A percentile compares a stretch with the other conserved stretches of the same genome.
These are phyloP conservation scores for Lerema accius DNA, from an alignment of 1,140 invertebrate genomes.

Conservation along the genomic window DNA sequence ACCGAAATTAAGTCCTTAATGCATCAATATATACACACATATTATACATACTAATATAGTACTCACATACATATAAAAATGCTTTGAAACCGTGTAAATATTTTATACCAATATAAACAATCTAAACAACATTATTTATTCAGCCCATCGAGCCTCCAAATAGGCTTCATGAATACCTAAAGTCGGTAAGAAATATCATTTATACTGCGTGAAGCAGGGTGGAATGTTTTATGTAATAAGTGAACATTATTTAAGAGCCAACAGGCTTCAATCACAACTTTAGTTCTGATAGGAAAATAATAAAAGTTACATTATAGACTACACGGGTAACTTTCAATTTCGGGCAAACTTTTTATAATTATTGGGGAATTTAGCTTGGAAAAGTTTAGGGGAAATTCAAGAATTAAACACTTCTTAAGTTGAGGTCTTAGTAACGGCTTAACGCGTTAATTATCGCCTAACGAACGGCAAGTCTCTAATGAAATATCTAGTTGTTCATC, in stretches of 20 bases:
- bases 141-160: neutral
- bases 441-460: too few species aligned
- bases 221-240: conserved; percentile 6
- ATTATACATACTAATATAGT: neutral
- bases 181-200: conserved; percentile 6
- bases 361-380: too few species aligned
- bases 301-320: too few species aligned
- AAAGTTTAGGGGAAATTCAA: too few species aligned
- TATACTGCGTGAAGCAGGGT: conserved; percentile 1
- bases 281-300: neutral
- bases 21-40: neutral
- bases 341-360: too few species aligned
- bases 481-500: too few species aligned
- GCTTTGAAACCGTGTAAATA: neutral
- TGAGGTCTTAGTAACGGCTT: too few species aligned
- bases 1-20: too few species aligned
- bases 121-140: neutral
- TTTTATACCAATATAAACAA: neutral
- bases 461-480: too few species aligned
- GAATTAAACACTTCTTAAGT: too few species aligned
- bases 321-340: too few species aligned
- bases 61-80: neutral
- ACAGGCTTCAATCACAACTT: neutral
- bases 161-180: neutral
- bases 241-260: neutral